These are phyloP conservation scores for Ricordea florida DNA, from an alignment of 92 coral and sea anemone genomes.

Conservation along the genomic window DNA sequence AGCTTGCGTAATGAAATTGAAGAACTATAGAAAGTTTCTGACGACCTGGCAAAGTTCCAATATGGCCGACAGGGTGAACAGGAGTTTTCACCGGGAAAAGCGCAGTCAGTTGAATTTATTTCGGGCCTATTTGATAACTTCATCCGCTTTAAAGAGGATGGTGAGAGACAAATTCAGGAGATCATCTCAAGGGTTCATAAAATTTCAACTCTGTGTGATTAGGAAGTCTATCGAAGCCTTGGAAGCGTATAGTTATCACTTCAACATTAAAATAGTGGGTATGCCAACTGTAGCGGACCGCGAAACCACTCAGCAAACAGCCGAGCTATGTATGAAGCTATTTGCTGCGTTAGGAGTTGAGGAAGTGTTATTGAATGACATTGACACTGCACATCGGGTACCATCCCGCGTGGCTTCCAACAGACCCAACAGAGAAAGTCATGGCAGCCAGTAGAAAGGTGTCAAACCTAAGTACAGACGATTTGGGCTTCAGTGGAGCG, in stretches of 20 bases:
- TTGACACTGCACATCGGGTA: too few species aligned
- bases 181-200: background rate
- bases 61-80: conserved; percentile 6
- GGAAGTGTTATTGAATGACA: too few species aligned
- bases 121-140: conserved; percentile 10
- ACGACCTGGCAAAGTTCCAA: conserved; percentile 18
- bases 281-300: background rate
- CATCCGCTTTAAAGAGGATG: conserved; percentile 5
- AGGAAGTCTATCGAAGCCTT: conserved; percentile 16
- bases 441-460: too few species aligned
- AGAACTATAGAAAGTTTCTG: conserved; percentile 5
- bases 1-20: conserved; percentile 17
- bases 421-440: too few species aligned
- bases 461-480: too few species aligned
- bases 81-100: conserved; percentile 13
- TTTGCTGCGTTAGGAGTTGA: too few species aligned
- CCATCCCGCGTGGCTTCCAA: too few species aligned
- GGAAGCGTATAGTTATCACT: conserved; percentile 14
- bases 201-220: background rate
- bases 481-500: too few species aligned
- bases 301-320: conserved; percentile 37
- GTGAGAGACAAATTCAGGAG: background rate
- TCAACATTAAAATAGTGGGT: conserved; percentile 16
- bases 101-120: conserved; percentile 22
- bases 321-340: conserved; percentile 7